Conservation (phyloP, 1,140 invertebrate genomes). For the Zaprionus camerounensis region DNA sequence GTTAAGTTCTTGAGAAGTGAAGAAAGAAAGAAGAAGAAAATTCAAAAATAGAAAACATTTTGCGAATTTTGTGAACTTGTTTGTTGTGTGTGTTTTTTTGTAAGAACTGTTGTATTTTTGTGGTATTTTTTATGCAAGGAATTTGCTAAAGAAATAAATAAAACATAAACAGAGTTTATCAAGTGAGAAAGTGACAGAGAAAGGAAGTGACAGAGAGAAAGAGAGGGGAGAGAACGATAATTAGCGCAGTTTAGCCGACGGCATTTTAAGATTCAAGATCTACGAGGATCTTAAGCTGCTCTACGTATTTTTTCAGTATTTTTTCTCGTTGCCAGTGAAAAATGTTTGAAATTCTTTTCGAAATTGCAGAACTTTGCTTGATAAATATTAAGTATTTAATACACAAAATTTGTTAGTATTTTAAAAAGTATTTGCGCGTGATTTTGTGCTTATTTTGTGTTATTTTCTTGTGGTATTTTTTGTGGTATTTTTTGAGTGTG, state of each 20-base stretch:
- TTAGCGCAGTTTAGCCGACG: neutral
- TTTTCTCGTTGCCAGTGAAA: neutral
- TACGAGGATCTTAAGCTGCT: neutral
- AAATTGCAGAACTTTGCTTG: too few species aligned
- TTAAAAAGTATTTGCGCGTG: neutral
- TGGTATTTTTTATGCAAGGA: neutral
- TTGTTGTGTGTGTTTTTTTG: constrained; percentile 8
- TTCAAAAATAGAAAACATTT: constrained; percentile 12
- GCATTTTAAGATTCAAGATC: neutral
- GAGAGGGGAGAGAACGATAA: neutral
- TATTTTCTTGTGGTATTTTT: neutral
- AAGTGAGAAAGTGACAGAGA: neutral
- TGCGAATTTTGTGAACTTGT: neutral
- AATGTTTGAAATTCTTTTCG: neutral
- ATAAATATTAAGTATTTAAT: too few species aligned
- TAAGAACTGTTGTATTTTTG: constrained; percentile 3
- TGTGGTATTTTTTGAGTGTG: neutral
- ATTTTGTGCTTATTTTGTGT: neutral
- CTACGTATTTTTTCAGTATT: neutral
- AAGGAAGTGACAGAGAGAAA: neutral
- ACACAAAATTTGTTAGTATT: too few species aligned
- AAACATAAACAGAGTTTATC: neutral
- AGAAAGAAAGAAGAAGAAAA: neutral
- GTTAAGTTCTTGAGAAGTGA: neutral
- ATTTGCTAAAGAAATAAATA: neutral